Percentiles rank a stretch among this genome's conserved stretches.
Evolutionary conservation across 1,140 invertebrate species (phyloP).

Genomic region (Homarus americanus): DNA sequence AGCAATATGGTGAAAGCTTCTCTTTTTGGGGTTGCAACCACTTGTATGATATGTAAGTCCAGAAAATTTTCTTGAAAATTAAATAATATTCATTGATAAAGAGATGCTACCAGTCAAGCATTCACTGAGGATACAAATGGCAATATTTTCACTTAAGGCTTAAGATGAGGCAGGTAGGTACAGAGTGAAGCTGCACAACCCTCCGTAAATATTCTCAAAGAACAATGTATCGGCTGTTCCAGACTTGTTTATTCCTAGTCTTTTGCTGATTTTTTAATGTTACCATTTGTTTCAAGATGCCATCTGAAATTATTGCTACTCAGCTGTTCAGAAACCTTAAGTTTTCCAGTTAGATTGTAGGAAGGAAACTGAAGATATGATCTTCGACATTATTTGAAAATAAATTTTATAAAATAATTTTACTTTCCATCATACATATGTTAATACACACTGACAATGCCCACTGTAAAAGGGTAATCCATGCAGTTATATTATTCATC

Average conservation of each 20-base stretch:
- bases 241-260: background rate
- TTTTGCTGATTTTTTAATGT: slow-evolving; percentile 26
- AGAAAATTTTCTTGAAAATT: background rate
- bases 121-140: background rate
- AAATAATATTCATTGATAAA: background rate
- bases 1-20: background rate
- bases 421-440: background rate
- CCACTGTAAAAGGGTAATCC: no score
- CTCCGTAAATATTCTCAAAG: background rate
- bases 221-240: background rate
- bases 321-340: slow-evolving; percentile 28
- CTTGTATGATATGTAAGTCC: background rate
- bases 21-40: background rate
- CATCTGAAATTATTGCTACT: slow-evolving; percentile 34
- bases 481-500: no score
- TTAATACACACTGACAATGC: no score
- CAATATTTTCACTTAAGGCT: background rate
- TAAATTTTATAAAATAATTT: slow-evolving; percentile 38
- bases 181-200: background rate
- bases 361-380: slow-evolving; percentile 37
- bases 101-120: background rate
- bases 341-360: slow-evolving; percentile 34
- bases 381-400: slow-evolving; percentile 43
- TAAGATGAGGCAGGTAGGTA: no score
- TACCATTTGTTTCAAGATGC: slow-evolving; percentile 8